phyloP scores from a whole-genome alignment of 2,797 vertebrate genomes.

The Notolepis coatsorum region DNA sequence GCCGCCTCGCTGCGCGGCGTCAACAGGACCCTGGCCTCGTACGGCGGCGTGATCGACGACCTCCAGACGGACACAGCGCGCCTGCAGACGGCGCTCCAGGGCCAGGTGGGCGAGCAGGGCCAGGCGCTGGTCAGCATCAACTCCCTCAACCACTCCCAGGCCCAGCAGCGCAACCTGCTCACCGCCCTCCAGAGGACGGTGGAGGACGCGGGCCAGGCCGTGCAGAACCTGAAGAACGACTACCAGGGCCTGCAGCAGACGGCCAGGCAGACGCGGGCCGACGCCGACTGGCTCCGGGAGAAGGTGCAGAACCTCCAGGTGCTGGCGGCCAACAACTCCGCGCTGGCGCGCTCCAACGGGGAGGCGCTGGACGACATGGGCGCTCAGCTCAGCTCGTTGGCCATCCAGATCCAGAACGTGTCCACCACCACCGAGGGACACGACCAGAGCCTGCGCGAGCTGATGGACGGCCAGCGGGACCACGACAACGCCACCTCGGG shows the following conservation, averaged over 20 bases:
- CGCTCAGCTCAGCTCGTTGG: constrained; percentile 87
- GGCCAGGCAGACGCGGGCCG: constrained; percentile 87
- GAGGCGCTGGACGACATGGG: constrained; percentile 93
- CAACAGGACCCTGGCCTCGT: constrained; percentile 91
- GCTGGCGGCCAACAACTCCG: constrained; percentile 92
- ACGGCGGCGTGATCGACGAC: constrained; percentile 86
- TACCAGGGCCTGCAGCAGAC: constrained; percentile 94
- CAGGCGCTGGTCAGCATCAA: constrained; percentile 86
- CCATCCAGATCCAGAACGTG: constrained; percentile 91
- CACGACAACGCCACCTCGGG: constrained; percentile 76
- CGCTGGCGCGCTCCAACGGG: constrained; percentile 88
- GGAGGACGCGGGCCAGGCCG: constrained; percentile 90
- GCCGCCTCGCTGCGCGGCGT: constrained; percentile 89
- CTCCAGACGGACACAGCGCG: constrained; percentile 90
- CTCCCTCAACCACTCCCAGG: constrained; percentile 92
- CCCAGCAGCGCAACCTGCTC: constrained; percentile 90
- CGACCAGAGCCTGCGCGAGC: constrained; percentile 74
- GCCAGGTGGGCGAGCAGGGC: constrained; percentile 87
- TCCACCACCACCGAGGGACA: constrained; percentile 85
- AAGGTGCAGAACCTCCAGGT: constrained; percentile 93
- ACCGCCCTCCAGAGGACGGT: constrained; percentile 89
- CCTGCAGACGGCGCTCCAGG: constrained; percentile 92
- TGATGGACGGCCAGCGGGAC: constrained; percentile 88
- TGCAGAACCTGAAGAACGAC: constrained; percentile 93
- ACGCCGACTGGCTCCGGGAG: constrained; percentile 93